phyloP scores from a whole-genome alignment of 2,113 vertebrate genomes.

The Plecturocebus donacophilus region DNA sequence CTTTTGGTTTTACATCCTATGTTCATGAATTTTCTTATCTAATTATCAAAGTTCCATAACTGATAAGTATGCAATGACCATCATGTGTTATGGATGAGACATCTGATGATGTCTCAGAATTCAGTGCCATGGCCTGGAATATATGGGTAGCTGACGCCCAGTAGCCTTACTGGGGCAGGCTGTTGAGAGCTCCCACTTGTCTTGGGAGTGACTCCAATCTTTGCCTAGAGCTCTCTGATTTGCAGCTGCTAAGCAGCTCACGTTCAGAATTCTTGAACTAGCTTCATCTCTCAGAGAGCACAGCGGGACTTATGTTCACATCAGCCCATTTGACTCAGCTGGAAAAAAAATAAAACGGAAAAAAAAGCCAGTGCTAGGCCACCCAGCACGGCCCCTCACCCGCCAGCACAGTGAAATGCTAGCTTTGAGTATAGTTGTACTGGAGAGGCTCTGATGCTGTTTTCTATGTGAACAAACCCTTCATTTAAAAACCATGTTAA shows the following conservation, averaged over 20 bases:
- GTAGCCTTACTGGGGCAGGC: not conserved
- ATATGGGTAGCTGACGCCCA: not conserved
- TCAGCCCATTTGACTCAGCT: not conserved
- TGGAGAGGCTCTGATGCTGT: not conserved
- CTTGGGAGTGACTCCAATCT: not conserved
- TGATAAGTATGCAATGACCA: not conserved
- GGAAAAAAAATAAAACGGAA: accelerated
- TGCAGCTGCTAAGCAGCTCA: not conserved
- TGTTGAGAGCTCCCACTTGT: not conserved
- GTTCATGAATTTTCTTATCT: not conserved
- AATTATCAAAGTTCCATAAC: not conserved
- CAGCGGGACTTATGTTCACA: not conserved
- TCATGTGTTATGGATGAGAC: not conserved
- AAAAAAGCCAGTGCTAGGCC: not conserved
- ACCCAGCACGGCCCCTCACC: accelerated
- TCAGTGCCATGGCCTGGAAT: not conserved
- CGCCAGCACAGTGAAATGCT: too few species aligned
- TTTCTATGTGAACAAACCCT: not conserved
- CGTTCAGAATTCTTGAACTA: not conserved
- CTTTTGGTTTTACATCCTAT: not conserved
- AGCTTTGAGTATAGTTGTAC: too few species aligned
- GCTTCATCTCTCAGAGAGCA: not conserved
- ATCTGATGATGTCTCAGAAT: not conserved
- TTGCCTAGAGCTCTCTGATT: not conserved
- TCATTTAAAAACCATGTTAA: not conserved